Percentiles rank a stretch among this genome's conserved stretches.
phyloP scores from a whole-genome alignment of 2,888 invertebrate species.

The Eupithecia insigniata region DNA sequence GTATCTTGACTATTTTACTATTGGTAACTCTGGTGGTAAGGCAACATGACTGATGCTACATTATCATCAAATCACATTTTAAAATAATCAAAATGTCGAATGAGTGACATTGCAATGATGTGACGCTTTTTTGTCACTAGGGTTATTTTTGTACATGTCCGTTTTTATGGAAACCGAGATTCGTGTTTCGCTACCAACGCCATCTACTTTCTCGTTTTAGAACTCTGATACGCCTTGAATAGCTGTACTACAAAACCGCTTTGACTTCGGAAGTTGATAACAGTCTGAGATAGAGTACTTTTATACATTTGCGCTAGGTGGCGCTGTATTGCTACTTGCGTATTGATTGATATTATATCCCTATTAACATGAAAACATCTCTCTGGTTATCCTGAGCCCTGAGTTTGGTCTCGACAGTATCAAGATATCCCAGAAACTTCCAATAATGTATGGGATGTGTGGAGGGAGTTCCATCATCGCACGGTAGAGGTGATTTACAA shows the following conservation, averaged over 20 bases:
- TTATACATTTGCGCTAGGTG: constrained; percentile 8
- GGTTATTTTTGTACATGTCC: not conserved
- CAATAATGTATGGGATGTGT: no score
- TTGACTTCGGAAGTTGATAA: not conserved
- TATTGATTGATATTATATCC: not conserved
- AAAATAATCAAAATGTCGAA: not conserved
- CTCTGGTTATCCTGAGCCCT: not conserved
- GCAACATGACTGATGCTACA: not conserved
- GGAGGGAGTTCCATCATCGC: no score
- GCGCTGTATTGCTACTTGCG: constrained; percentile 1
- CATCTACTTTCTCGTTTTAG: constrained; percentile 23
- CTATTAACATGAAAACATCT: not conserved
- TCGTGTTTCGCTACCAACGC: constrained; percentile 3
- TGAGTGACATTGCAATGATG: not conserved
- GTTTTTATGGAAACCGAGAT: not conserved
- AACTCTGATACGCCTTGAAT: constrained; percentile 4
- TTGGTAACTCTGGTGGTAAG: not conserved
- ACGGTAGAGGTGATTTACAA: no score
- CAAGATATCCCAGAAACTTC: not conserved
- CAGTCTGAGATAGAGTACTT: not conserved
- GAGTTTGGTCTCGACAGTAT: not conserved
- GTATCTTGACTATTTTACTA: no score
- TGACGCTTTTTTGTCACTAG: not conserved
- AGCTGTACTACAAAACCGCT: not conserved
- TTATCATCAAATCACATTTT: not conserved